Conservation (phyloP, 2,113 vertebrate species). For the Camelus dromedarius region DNA sequence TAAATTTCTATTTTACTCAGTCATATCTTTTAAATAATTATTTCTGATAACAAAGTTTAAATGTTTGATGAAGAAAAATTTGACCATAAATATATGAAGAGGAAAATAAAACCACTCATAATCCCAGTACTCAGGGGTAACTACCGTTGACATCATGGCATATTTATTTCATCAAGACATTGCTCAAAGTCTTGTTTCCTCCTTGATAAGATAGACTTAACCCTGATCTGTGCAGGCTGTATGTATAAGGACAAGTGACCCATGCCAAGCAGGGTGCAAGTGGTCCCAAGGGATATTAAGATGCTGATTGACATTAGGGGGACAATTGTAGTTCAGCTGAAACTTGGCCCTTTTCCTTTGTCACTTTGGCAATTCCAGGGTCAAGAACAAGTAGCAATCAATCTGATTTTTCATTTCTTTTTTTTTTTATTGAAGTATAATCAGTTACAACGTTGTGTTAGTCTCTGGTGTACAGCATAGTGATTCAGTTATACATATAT, state of each 20-base stretch:
- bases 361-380: not conserved
- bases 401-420: not conserved
- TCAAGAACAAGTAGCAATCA: not conserved
- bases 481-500: no score
- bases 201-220: not conserved
- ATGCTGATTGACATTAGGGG: not conserved
- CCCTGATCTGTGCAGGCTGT: not conserved
- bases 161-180: not conserved
- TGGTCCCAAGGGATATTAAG: not conserved
- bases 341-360: not conserved
- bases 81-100: not conserved
- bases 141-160: not conserved
- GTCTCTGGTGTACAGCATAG: no score
- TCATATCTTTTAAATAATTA: not conserved
- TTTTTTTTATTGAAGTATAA: no score
- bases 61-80: constrained; percentile 7
- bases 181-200: constrained; percentile 25
- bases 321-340: no score
- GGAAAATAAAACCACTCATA: not conserved
- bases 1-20: not conserved
- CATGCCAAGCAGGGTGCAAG: no score
- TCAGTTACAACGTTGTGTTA: no score
- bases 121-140: not conserved
- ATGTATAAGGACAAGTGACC: not conserved
- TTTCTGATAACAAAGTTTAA: not conserved